Evolutionary conservation across 2,888 invertebrate genomes (phyloP), one percentile per base, ranked within the genome.

Genomic region (Axea sp.): DNA sequence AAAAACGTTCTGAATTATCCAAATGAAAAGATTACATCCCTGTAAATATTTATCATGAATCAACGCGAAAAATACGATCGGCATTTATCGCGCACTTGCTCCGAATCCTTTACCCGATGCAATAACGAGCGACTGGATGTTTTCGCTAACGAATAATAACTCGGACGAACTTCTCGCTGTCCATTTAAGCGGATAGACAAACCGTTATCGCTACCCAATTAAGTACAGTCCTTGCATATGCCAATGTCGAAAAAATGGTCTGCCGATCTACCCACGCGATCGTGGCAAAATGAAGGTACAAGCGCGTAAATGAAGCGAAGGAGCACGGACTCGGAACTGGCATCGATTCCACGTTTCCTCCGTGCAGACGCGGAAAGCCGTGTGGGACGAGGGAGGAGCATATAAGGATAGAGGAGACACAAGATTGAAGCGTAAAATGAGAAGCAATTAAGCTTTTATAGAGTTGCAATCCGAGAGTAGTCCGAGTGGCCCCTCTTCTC

Each of bases 371-470:
- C 51, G 51, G 33, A 55, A 51, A 65, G 55, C 30, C 49, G 69
- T 64, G 43, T 41, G 60, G 33, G 59, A 57, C 57, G 59, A 53
- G 35, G 53, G 35, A 47, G 43, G 41, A 68, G 53, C 76, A 60
- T 78, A 79, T 78, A 78, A 80, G 77, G 78, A 77, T 62, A 72
- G 77, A 55, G 73, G 76, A 77, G 75, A 68, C 74, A 60, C 77
- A 39, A 75, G 80, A 83, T 84, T 81, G 83, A 83, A 83, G 81
- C 83, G 82, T 83, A 83, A 84, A 84, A 83, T 82, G 83, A 84
- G 82, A 83, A 85, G 83, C 84, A 83, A 85, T 85, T 84, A 84
- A 84, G 81, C 82, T 84, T 83, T 84, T 81, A 82, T 83, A 82
- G 83, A 83, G 81, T 81, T 81, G 79, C 80, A 80, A 84, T 82